phyloP scores from a whole-genome alignment of 2,797 vertebrate species.

The Harpagifer antarcticus region DNA sequence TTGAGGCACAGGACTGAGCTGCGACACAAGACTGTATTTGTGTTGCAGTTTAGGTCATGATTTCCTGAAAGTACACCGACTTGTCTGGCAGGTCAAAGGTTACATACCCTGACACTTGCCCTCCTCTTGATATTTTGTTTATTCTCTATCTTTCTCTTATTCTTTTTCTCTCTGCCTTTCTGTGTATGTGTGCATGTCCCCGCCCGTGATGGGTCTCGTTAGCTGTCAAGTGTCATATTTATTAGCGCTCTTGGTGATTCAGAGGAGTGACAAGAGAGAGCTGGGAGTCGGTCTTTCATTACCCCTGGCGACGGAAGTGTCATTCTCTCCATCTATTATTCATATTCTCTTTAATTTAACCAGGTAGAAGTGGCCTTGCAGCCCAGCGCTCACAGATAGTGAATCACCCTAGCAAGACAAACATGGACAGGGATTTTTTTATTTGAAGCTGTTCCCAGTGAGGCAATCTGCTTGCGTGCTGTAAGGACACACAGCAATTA shows the following conservation, averaged over 20 bases:
- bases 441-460: slow-evolving; percentile 50
- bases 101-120: slow-evolving; percentile 59
- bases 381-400: slow-evolving; percentile 62
- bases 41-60: no score
- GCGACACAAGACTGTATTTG: no score
- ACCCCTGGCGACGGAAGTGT: slow-evolving; percentile 84
- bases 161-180: slow-evolving; percentile 36
- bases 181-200: slow-evolving; percentile 63
- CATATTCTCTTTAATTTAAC: slow-evolving; percentile 87
- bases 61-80: slow-evolving; percentile 49
- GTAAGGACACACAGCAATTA: slow-evolving; percentile 66
- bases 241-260: slow-evolving; percentile 85
- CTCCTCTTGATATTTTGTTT: slow-evolving; percentile 55
- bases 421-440: slow-evolving; percentile 57
- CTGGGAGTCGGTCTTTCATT: slow-evolving; percentile 85
- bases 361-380: slow-evolving; percentile 79
- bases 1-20: no score
- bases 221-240: slow-evolving; percentile 89
- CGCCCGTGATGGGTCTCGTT: slow-evolving; percentile 78
- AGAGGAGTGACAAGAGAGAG: slow-evolving; percentile 83
- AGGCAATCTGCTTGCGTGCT: slow-evolving; percentile 61
- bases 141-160: slow-evolving; percentile 31
- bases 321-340: slow-evolving; percentile 85
- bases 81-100: slow-evolving; percentile 67
- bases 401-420: slow-evolving; percentile 69